A percentile compares a stretch with the other conserved stretches of the same genome.
Conservation (phyloP, 2,888 invertebrate species). For the Dinocampus coccinellae region DNA sequence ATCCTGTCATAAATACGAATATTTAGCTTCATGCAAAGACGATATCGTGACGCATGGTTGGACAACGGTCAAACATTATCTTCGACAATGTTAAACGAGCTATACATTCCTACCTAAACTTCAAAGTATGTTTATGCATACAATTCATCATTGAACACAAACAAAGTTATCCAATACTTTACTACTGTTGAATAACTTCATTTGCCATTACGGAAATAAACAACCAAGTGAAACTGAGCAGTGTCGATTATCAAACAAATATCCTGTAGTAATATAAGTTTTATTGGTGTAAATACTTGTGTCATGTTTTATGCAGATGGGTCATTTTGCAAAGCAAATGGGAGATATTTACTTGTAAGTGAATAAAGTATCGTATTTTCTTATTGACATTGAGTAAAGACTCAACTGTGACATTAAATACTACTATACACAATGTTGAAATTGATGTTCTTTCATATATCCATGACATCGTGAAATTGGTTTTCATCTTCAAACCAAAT, state of each 20-base stretch:
- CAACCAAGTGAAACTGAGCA: background rate
- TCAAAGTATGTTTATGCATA: no score
- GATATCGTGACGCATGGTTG: background rate
- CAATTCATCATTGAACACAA: background rate
- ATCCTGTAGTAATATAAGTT: background rate
- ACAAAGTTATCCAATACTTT: background rate
- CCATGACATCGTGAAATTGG: constrained; percentile 9
- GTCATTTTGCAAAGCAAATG: no score
- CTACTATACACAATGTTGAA: background rate
- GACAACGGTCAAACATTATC: background rate
- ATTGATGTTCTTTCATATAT: background rate
- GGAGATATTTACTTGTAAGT: background rate
- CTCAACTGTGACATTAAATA: background rate
- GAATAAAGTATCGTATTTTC: background rate
- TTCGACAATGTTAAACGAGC: background rate
- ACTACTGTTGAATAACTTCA: background rate
- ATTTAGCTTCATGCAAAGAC: background rate
- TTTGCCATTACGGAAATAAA: background rate
- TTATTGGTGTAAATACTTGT: background rate
- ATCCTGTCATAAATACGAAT: background rate
- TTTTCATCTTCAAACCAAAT: background rate
- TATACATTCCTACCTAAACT: background rate
- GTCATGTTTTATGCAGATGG: background rate
- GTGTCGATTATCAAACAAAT: background rate
- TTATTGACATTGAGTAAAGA: background rate